These are phyloP conservation scores for Mastomys coucha DNA, from an alignment of 2,113 vertebrate species.

Conservation along the genomic window DNA sequence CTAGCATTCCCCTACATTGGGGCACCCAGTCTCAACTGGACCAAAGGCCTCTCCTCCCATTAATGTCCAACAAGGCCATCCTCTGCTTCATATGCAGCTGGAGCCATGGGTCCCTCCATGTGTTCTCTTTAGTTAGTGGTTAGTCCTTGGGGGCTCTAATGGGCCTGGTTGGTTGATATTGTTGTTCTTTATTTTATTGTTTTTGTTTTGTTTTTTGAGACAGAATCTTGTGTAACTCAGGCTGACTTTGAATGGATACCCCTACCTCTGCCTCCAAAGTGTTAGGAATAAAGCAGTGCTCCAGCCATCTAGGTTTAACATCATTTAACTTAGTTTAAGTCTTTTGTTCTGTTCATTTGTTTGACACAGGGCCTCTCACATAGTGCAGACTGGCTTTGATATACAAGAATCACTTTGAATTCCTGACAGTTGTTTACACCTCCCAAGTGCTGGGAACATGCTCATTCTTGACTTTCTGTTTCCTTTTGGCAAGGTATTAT, in stretches of 20 bases:
- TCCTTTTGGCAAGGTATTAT: neutral
- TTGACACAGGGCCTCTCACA: neutral
- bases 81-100: too few species aligned
- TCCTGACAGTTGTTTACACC: neutral
- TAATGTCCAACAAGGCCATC: too few species aligned
- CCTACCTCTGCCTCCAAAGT: neutral
- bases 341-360: neutral
- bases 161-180: too few species aligned
- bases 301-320: neutral
- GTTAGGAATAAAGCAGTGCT: too few species aligned
- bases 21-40: too few species aligned
- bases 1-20: too few species aligned
- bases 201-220: neutral
- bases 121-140: too few species aligned
- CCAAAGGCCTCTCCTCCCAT: too few species aligned
- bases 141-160: too few species aligned
- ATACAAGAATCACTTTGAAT: neutral
- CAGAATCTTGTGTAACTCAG: too few species aligned
- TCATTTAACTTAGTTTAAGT: neutral
- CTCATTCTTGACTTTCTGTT: neutral
- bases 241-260: neutral
- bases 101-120: too few species aligned
- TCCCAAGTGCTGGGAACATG: neutral
- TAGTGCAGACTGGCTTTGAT: neutral
- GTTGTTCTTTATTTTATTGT: neutral